Evolutionary conservation across 2,113 vertebrate species (phyloP), one percentile per base, ranked within the genome.

Genomic region (Oryzias melastigma): DNA sequence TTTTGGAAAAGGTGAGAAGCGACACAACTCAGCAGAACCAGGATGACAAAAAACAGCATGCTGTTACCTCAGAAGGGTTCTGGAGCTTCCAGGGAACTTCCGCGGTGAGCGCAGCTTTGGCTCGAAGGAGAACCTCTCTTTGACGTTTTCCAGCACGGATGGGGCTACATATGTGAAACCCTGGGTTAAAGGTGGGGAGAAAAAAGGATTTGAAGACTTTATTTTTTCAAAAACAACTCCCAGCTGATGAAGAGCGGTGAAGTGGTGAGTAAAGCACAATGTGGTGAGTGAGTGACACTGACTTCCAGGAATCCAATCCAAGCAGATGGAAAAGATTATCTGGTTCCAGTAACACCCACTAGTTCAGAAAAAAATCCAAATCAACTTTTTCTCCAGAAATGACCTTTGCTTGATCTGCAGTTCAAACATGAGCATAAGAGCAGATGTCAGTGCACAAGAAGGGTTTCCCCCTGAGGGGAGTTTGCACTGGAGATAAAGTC

Each of bases 81-180:
- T 91, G 27, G 96, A 95, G 85, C 96, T 99, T 82, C 96, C 95
- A 65, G 95, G 95, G 90, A 98, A 96, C 91, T 95, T 94, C 75
- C 96, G 93, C 68, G 96, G 96, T 53, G 96, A 98, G 83, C 95
- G 93, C 49, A 98, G 94, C 94, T 98, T 99, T 93, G 96, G 95
- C 93, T 98, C 96, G 81, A 96, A 96, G 51, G 94, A 95, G 91
- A 96, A 97, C 86, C 97, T 98, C 87, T 98, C 97, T 91, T 97
- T 98, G 55, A 98, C 92, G 0, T 96, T 98, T 92, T 99, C 97
- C 79, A 98, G 95, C 89, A 98, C 97, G 76, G 97, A 99, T 65
- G 97, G 97, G 90, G 97, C 97, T 90, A 99, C 97, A 12, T 99
- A 99, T 1, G 97, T 99, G 84, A 99, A 99, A 85, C 97, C 96